These are phyloP conservation scores for Saccostrea cuccullata DNA, from an alignment of 1,140 invertebrate genomes.

Conservation along the genomic window DNA sequence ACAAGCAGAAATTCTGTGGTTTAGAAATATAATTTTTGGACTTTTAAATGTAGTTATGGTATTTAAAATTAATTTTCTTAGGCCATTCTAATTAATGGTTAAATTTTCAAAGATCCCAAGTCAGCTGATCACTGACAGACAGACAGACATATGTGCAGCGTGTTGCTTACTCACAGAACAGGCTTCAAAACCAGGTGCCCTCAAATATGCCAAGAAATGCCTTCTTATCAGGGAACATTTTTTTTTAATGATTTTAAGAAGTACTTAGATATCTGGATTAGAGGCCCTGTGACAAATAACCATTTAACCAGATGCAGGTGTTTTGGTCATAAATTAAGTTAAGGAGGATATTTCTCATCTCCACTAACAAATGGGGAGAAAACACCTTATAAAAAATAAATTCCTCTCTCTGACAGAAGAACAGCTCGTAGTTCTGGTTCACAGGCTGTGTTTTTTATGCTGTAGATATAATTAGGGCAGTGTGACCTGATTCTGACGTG, in stretches of 20 bases:
- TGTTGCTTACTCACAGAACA: not conserved
- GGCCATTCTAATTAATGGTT: not conserved
- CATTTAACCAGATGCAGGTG: not conserved
- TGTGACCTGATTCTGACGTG: not conserved
- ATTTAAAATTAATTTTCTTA: not conserved
- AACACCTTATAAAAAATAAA: not conserved
- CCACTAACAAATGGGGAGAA: not conserved
- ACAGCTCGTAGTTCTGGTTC: not conserved
- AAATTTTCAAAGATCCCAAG: not conserved
- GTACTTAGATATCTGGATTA: not conserved
- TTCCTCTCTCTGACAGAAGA: not conserved
- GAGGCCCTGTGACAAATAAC: not conserved
- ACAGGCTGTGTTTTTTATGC: not conserved
- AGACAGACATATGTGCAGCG: not conserved
- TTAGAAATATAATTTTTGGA: not conserved
- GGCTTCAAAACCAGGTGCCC: not conserved
- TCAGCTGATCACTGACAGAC: not conserved
- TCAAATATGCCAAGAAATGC: no score
- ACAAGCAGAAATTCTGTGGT: not conserved
- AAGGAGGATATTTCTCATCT: not conserved
- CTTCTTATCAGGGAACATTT: no score
- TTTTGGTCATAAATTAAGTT: constrained; percentile 4
- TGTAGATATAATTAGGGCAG: not conserved
- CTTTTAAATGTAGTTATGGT: not conserved
- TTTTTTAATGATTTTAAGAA: not conserved